These are phyloP conservation scores for Heliconius sara DNA, from an alignment of 2,888 invertebrate species.

Conservation along the genomic window DNA sequence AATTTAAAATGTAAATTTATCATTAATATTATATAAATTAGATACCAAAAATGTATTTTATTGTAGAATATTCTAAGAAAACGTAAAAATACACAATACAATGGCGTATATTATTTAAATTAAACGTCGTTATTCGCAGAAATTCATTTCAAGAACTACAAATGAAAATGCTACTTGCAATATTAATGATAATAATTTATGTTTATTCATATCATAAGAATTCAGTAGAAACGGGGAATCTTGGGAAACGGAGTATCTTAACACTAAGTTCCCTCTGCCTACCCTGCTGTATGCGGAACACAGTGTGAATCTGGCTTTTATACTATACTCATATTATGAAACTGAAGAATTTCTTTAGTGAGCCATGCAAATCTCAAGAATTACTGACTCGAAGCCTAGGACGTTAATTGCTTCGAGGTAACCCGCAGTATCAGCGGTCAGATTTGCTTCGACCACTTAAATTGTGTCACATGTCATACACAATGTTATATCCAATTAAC, in stretches of 20 bases:
- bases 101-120: neutral
- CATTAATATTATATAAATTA: too few relatives aligned
- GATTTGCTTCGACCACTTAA: neutral
- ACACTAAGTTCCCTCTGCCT: neutral
- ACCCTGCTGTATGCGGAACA: too few relatives aligned
- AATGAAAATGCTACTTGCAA: constrained; percentile 24
- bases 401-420: neutral
- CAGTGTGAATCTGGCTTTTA: too few relatives aligned
- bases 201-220: constrained; percentile 22
- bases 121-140: neutral
- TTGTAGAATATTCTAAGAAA: neutral
- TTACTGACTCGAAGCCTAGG: neutral
- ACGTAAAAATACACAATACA: neutral
- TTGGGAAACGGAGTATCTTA: neutral
- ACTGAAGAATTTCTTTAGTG: neutral
- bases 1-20: too few relatives aligned
- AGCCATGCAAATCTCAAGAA: neutral
- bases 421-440: neutral
- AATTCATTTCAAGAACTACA: constrained; percentile 36
- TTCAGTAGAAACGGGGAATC: too few relatives aligned
- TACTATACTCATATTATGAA: neutral
- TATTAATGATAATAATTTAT: constrained; percentile 32
- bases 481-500: too few relatives aligned
- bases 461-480: neutral
- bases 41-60: too few relatives aligned